Evolutionary conservation across 53 echinoderm and acorn worm genomes (phyloP), one percentile per base, ranked within the genome.

Genomic region (Crossaster papposus): DNA sequence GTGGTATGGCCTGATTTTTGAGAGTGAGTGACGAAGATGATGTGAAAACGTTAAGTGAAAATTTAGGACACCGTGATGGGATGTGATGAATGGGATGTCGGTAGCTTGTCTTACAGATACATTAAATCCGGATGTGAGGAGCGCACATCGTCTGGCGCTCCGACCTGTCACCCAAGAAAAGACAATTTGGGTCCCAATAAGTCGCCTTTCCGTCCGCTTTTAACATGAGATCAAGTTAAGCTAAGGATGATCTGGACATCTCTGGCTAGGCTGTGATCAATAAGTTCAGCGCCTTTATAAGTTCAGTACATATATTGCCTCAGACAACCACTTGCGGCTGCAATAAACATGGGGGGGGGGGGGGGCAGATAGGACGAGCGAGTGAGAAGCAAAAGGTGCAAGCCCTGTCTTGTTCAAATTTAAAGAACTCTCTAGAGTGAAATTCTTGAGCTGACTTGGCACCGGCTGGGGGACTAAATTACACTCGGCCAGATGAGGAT

Each of bases 391-490:
- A 65, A 64, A 12, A 23, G 36, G 24, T 35, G 72, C 22, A 34
- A 73, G 28, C 24, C 72, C 36, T 24, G 63, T 75, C 62, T 58
- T 87, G 77, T 77, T 76, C 77, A 87, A 87, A 87, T 87, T 87
- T 74, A 35, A 53, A 87, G 76, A 87, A 38, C 53, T 63, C 32
- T 77, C 87, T 26, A 24, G 34, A 77, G 72, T 75, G 77, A 77
- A 62, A 34, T 75, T 35, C 35, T 52, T 12, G 28, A 3, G 37
- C 24, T 22, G 85, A 14, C 20, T 36, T 30, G 84, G 72, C 70
- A 83, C 83, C 83, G 64, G 6, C 36, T 22, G 23, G 53, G 32
- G 28, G 68, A n/a, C 68, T 10, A 28, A 26, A 68, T 68, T 68
- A 68, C n/a, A 68, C 24, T 28, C 68, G 52, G n/a, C 32, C 37